Evolutionary conservation across 2,797 vertebrate species (phyloP), one percentile per base, ranked within the genome.

Genomic region (Percopsis omiscomaycus): DNA sequence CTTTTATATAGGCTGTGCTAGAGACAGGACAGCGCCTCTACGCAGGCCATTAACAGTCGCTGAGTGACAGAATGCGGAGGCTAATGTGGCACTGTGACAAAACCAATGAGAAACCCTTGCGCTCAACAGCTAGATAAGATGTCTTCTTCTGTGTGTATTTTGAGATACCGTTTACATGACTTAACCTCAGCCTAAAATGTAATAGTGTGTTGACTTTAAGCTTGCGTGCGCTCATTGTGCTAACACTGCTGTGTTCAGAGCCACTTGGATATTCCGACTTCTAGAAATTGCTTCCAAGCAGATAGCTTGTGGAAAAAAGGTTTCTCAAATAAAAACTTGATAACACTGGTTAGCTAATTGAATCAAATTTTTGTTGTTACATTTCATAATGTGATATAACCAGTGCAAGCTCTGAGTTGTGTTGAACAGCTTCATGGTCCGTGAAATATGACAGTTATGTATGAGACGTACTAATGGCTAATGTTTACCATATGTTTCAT

Each of bases 1-100:
- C 65, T 76, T 22, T 78, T 78, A 75, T 84, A 66, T 69, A 59
- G 67, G 68, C 71, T 56, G 61, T 62, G 51, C 78, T 48, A 76
- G 78, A 77, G 74, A 76, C 73, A 69, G 65, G 64, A 27, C 68
- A 59, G 79, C 73, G 70, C 75, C 73, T 78, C 59, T 71, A 73
- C 60, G 64, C 66, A 69, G 71, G 49, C 70, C 77, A 72, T 83
- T 85, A 87, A 79, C 76, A 63, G 55, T 57, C 64, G 72, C 70
- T 84, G 81, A 86, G 79, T 86, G 86, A 83, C 84, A 88, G 82
- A 84, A 86, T 83, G 80, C 59, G 74, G 72, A 82, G 78, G 84
- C 77, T 86, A 75, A 80, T 81, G 84, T 85, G 84, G 79, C 79
- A 87, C 69, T 74, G 75, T 71, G 74, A 82, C 56, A 66, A 62